Conservation (phyloP, 2,113 vertebrate species). For the Eretmochelys imbricata region DNA sequence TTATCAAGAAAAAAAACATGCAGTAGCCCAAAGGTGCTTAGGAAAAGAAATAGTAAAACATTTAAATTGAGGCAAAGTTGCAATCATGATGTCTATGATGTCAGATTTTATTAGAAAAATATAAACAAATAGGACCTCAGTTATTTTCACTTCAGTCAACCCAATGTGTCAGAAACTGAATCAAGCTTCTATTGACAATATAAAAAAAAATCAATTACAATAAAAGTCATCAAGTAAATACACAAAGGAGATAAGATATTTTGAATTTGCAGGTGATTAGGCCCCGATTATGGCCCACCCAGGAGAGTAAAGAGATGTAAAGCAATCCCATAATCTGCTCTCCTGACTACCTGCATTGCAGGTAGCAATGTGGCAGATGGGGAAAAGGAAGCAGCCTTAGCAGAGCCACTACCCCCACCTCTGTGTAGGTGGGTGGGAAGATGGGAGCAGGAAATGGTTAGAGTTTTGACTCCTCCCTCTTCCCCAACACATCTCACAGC, state of each 20-base stretch:
- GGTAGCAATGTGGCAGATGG: not conserved
- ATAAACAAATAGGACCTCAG: not conserved
- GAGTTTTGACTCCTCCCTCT: not conserved
- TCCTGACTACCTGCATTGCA: not conserved
- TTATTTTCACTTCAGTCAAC: not conserved
- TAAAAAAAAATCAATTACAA: not conserved
- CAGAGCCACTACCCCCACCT: not conserved
- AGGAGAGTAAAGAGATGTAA: no score
- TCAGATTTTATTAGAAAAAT: not conserved
- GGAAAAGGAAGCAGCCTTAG: not conserved
- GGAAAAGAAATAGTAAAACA: not conserved
- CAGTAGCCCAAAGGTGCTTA: not conserved
- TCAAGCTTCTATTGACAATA: not conserved
- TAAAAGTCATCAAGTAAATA: not conserved
- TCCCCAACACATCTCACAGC: not conserved
- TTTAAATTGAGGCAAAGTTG: not conserved
- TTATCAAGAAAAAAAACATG: not conserved
- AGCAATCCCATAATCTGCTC: not conserved
- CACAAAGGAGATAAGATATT: not conserved
- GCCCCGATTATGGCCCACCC: not conserved
- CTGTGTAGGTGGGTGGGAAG: not conserved
- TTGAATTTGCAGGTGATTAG: not conserved
- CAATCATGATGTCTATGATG: fast-evolving
- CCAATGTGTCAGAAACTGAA: not conserved
- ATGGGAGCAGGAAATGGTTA: not conserved